phyloP scores from a whole-genome alignment of 2,888 invertebrate species.

The Cerceris ruficornis region DNA sequence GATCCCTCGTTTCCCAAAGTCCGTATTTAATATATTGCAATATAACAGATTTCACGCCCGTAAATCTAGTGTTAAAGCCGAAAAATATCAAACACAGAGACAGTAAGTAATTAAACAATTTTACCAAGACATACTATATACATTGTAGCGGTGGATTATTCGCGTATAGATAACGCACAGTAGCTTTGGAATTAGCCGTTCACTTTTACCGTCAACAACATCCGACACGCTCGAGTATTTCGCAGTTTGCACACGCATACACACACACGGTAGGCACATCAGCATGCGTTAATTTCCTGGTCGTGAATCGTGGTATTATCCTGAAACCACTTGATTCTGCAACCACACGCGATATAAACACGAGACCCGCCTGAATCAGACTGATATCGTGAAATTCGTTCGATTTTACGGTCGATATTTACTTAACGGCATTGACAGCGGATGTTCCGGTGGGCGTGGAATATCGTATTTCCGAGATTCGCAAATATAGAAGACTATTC shows the following conservation, averaged over 20 bases:
- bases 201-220: conserved; percentile 51
- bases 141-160: neutral
- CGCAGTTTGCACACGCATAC: neutral
- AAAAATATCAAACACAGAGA: neutral
- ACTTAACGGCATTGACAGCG: no score
- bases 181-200: conserved; percentile 35
- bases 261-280: neutral
- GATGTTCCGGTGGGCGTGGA: no score
- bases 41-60: no score
- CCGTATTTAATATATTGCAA: no score
- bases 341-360: conserved; percentile 30
- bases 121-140: neutral
- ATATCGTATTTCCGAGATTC: no score
- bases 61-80: no score
- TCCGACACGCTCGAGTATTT: conserved; percentile 41
- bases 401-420: neutral
- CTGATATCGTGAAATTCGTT: conserved; percentile 42
- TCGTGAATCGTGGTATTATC: conserved; percentile 33
- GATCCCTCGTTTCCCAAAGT: no score
- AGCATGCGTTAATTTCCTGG: conserved; percentile 51
- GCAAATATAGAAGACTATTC: no score
- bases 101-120: neutral
- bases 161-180: neutral
- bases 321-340: conserved; percentile 36
- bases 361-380: neutral